A percentile compares a stretch with the other conserved stretches of the same genome.
Conservation (phyloP, 2,888 invertebrate species). For the Drosophila gaucha region DNA sequence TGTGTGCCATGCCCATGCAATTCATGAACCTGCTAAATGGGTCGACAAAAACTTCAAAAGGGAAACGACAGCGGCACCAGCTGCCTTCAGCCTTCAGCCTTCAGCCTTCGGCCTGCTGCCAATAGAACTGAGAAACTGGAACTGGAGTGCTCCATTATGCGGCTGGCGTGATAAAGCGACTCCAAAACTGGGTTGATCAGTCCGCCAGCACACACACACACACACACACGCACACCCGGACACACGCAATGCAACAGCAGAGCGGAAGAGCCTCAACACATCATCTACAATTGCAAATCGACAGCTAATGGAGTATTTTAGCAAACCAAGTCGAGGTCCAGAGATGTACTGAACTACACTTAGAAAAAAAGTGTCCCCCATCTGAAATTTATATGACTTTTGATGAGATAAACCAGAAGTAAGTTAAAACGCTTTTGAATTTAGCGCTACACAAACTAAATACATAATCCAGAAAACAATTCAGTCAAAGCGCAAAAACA, state of each 20-base stretch:
- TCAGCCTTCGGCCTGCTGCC: conserved; percentile 33
- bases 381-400: no score
- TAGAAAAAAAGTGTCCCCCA: no score
- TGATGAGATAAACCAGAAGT: no score
- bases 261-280: neutral
- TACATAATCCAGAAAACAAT: no score
- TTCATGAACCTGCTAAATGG: conserved; percentile 78
- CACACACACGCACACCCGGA: neutral
- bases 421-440: no score
- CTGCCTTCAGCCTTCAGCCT: conserved; percentile 12
- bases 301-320: conserved; percentile 4
- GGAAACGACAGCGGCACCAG: conserved; percentile 60
- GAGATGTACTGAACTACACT: neutral
- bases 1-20: conserved; percentile 65
- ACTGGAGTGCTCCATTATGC: conserved; percentile 63
- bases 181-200: conserved; percentile 69
- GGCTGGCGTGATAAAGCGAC: conserved; percentile 74
- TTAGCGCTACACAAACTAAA: no score
- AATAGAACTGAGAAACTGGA: conserved; percentile 52
- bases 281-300: neutral
- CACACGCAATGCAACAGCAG: neutral
- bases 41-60: conserved; percentile 78
- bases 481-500: no score
- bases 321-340: conserved; percentile 1
- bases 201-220: conserved; percentile 22